A percentile compares a stretch with the other conserved stretches of the same genome.
These are phyloP conservation scores for Lytechinus variegatus DNA, from an alignment of 35 echinoderm and acorn worm species.

Conservation along the genomic window DNA sequence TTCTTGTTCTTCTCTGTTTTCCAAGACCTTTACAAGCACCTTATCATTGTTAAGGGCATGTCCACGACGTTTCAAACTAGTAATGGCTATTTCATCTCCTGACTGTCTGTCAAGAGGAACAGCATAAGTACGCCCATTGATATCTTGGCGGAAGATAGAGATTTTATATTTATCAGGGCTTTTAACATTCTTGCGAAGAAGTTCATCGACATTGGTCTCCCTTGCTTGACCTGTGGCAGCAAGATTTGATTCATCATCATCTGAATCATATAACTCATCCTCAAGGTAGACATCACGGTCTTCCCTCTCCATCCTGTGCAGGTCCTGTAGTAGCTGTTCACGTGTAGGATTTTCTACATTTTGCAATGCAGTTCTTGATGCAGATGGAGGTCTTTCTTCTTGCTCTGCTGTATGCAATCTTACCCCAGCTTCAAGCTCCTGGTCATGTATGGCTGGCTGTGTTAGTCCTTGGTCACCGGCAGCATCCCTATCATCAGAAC, in stretches of 20 bases:
- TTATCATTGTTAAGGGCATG: conserved; percentile 75
- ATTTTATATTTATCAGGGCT: conserved; percentile 72
- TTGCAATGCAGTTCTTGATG: neutral
- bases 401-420: neutral
- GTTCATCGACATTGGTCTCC: conserved; percentile 49
- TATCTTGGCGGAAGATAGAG: conserved; percentile 72
- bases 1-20: conserved; percentile 52
- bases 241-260: conserved; percentile 57
- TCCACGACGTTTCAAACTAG: conserved; percentile 62
- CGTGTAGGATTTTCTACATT: neutral
- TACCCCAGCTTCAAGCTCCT: neutral
- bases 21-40: conserved; percentile 74
- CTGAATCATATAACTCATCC: conserved; percentile 66
- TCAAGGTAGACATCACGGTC: conserved; percentile 48
- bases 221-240: neutral
- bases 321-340: neutral
- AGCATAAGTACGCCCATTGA: conserved; percentile 69
- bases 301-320: conserved; percentile 74
- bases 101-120: conserved; percentile 61
- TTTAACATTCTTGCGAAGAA: conserved; percentile 23
- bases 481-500: neutral
- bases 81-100: conserved; percentile 69
- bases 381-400: neutral
- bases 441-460: neutral
- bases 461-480: neutral